A percentile compares a stretch with the other conserved stretches of the same genome.
phyloP scores from a whole-genome alignment of 1,140 invertebrate species.

The Branchinecta lynchi region DNA sequence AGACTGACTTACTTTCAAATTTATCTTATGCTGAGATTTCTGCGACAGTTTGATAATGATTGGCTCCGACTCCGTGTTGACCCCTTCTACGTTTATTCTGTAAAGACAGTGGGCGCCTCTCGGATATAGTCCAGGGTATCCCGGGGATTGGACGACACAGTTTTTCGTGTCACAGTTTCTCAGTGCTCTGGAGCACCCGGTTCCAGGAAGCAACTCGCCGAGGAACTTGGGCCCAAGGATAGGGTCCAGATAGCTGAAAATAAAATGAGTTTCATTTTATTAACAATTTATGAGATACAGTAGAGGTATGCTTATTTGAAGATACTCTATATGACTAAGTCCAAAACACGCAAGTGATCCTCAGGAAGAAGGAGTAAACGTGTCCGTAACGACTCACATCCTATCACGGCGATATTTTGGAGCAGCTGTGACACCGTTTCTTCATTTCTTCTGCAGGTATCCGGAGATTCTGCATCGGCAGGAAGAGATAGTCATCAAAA shows the following conservation, averaged over 20 bases:
- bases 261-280: too few species aligned
- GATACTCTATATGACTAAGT: too few species aligned
- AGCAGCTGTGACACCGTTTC: too few species aligned
- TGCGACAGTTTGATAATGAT: not conserved
- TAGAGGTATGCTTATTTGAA: too few species aligned
- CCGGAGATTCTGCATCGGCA: too few species aligned
- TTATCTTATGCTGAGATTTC: not conserved
- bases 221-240: constrained; percentile 42
- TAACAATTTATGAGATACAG: too few species aligned
- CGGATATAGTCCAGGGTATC: constrained; percentile 70
- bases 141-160: constrained; percentile 67
- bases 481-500: too few species aligned
- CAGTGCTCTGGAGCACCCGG: constrained; percentile 75
- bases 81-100: constrained; percentile 32
- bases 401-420: too few species aligned
- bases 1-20: not conserved
- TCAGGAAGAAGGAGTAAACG: too few species aligned
- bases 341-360: too few species aligned
- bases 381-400: too few species aligned
- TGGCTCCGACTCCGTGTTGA: not conserved
- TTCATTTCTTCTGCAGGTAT: too few species aligned
- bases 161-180: constrained; percentile 70
- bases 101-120: constrained; percentile 69
- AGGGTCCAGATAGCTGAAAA: not conserved
- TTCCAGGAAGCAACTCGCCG: constrained; percentile 66